Evolutionary conservation across 2,113 vertebrate genomes (phyloP), one percentile per base, ranked within the genome.

Genomic region (Thymallus thymallus): DNA sequence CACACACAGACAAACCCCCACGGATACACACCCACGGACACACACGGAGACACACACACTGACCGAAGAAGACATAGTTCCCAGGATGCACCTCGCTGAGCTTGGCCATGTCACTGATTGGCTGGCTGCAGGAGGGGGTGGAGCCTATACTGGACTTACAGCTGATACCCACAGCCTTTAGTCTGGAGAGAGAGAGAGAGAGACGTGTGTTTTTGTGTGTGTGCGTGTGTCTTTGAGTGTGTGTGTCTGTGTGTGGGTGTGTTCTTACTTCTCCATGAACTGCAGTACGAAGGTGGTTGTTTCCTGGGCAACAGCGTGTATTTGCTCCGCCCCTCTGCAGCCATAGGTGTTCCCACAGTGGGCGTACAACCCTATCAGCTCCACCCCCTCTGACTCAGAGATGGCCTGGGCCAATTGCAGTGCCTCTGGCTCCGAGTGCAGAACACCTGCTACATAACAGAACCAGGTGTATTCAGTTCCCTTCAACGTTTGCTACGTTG

Each of bases 11-110:
- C n/a, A n/a, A n/a, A n/a, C n/a, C n/a, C n/a, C n/a, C n/a, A n/a
- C n/a, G n/a, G n/a, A n/a, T n/a, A n/a, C n/a, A n/a, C n/a, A n/a
- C n/a, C n/a, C n/a, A n/a, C n/a, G 41, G 29, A 26, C 2, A 55
- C 12, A 14, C 7, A 26, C 14, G 63, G n/a, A 48, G 4, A 55
- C 14, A 29, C 16, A n/a, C 3, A 65, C 5, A 88, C 92, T 65
- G 77, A 96, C 95, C 94, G 0, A 94, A 96, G 85, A 95, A 95
- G 13, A 91, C 71, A 5, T 94, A 95, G 84, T 95, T 96, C 76
- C 94, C 94, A 4, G 95, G 95, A 80, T 96, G 95, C 63, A 96
- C 85, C 84, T 96, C 94, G 9, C 89, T 94, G 71, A 96, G 92
- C 35, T 82, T 75, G 3, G 80, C 82, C 94, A 96, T 96, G 85